These are phyloP conservation scores for Myrmecophaga tridactyla DNA, from an alignment of 2,113 vertebrate genomes.

Conservation along the genomic window DNA sequence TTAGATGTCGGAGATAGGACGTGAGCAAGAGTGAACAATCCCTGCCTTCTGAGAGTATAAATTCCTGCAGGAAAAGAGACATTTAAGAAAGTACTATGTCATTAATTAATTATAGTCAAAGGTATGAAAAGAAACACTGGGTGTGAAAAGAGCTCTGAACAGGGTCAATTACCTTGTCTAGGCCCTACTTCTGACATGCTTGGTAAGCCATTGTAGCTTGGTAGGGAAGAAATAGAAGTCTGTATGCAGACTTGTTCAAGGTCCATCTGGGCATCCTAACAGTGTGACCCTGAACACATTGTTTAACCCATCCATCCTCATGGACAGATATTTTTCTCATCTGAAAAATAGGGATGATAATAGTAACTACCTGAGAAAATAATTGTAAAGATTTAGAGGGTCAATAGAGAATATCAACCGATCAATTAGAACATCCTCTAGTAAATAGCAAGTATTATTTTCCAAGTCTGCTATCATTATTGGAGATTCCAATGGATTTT, in stretches of 20 bases:
- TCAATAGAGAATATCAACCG: neutral
- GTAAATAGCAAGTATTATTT: neutral
- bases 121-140: neutral
- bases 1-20: neutral
- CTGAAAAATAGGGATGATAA: neutral
- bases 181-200: neutral
- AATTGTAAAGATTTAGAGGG: neutral
- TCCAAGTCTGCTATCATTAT: neutral
- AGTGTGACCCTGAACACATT: neutral
- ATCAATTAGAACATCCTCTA: neutral
- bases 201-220: neutral
- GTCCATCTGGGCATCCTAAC: neutral
- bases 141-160: neutral
- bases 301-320: neutral
- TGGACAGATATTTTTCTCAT: neutral
- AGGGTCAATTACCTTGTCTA: neutral
- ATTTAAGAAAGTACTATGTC: neutral
- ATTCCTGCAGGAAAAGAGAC: neutral
- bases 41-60: neutral
- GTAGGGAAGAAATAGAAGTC: neutral
- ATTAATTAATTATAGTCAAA: neutral
- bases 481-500: neutral
- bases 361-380: neutral
- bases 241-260: neutral
- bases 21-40: neutral